These are phyloP conservation scores for Drosophila gunungcola DNA, from an alignment of 1,140 invertebrate genomes.

Conservation along the genomic window DNA sequence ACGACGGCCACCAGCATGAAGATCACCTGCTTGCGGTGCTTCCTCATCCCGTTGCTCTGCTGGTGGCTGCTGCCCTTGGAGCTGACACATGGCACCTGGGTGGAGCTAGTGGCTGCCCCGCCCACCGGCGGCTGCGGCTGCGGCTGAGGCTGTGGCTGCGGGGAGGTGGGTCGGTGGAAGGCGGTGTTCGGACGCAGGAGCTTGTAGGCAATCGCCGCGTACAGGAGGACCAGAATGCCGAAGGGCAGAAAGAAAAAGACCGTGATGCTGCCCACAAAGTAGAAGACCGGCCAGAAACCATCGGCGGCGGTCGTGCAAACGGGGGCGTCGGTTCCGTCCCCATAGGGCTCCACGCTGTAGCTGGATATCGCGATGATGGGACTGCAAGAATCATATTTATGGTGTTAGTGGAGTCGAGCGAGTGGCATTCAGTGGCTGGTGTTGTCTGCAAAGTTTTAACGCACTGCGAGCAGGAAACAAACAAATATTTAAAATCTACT, in stretches of 20 bases:
- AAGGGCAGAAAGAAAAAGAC: conserved; percentile 94
- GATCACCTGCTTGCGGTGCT: conserved; percentile 91
- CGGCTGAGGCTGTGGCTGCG: conserved; percentile 61
- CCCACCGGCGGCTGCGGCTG: conserved; percentile 11
- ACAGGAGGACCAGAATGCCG: conserved; percentile 92
- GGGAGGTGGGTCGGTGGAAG: conserved; percentile 84
- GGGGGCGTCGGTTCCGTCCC: conserved; percentile 88
- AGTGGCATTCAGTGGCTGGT: conserved; percentile 13
- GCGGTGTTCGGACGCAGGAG: conserved; percentile 86
- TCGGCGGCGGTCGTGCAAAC: conserved; percentile 91
- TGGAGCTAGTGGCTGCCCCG: background rate
- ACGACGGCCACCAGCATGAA: conserved; percentile 96
- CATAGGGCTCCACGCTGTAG: conserved; percentile 89
- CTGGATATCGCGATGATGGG: conserved; percentile 91
- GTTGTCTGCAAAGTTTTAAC: conserved; percentile 67
- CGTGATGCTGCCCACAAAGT: conserved; percentile 91
- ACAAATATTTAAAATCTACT: conserved; percentile 64
- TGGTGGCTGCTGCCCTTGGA: conserved; percentile 71
- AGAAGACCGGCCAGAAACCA: conserved; percentile 90
- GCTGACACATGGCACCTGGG: conserved; percentile 11
- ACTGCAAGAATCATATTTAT: conserved; percentile 86
- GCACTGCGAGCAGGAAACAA: conserved; percentile 44
- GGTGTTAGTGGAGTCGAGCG: conserved; percentile 12
- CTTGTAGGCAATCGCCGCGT: conserved; percentile 92
- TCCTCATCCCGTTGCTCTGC: conserved; percentile 83